These are phyloP conservation scores for Scotopteryx bipunctaria DNA, from an alignment of 2,888 invertebrate genomes.

Conservation along the genomic window DNA sequence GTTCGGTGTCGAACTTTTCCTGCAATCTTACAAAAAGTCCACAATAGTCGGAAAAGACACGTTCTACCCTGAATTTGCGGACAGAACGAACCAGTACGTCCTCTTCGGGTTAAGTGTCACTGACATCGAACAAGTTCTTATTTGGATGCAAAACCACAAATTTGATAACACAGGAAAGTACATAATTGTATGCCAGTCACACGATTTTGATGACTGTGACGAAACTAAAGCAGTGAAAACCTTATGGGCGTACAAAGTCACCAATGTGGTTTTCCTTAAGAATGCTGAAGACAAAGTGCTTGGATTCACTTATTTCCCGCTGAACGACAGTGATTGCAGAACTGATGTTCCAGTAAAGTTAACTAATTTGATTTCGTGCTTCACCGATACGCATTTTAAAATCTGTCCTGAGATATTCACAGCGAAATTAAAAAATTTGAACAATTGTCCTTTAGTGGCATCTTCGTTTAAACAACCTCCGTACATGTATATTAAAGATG, in stretches of 20 bases:
- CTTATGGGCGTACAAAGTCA: conserved; percentile 61
- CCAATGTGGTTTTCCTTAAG: conserved; percentile 61
- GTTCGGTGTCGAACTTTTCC: conserved; percentile 53
- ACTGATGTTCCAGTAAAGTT: conserved; percentile 51
- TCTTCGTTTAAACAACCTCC: conserved; percentile 65
- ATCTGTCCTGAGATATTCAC: conserved; percentile 48
- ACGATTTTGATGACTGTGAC: conserved; percentile 49
- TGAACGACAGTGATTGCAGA: conserved; percentile 49
- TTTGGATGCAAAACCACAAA: conserved; percentile 47
- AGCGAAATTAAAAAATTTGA: conserved; percentile 56
- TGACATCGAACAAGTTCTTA: conserved; percentile 48
- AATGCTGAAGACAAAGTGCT: conserved; percentile 30
- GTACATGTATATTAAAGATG: conserved; percentile 57
- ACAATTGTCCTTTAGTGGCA: conserved; percentile 57
- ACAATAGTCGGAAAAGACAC: conserved; percentile 49
- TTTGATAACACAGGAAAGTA: conserved; percentile 64
- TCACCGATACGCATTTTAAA: conserved; percentile 29
- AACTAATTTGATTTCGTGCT: conserved; percentile 32
- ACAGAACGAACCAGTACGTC: conserved; percentile 53
- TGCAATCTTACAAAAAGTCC: conserved; percentile 51
- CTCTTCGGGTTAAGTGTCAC: conserved; percentile 52
- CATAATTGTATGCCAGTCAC: conserved; percentile 61
- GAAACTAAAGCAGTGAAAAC: conserved; percentile 50
- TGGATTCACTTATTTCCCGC: conserved; percentile 58
- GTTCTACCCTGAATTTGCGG: conserved; percentile 41